Base-by-base conservation (phyloP, 2,113 vertebrate genomes). In the Eolophus roseicapilla region DNA sequence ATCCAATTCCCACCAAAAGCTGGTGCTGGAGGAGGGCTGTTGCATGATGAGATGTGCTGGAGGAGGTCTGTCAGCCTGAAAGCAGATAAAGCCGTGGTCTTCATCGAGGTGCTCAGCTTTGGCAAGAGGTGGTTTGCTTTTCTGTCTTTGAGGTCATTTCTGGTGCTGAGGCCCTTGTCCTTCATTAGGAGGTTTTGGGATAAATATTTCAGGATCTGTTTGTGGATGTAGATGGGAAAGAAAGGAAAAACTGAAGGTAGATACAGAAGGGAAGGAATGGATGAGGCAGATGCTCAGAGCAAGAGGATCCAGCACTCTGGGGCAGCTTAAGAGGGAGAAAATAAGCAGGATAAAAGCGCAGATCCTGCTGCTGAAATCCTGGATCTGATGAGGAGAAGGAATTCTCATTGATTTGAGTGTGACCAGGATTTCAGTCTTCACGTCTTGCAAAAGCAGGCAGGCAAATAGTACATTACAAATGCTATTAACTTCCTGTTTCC, bases 1-100 rank as follows among this genome's bases (percentile, higher is more conserved):
- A 13, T 13, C 39, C 28, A 13, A 2, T 3, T 5, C 13, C 49
- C n/a, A 5, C 24, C 16, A 6, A 17, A 21, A 49, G n/a, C 14
- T 3, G 2, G 18, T n/a, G 71, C 55, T 79, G 52, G 59, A 15
- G 16, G 37, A 47, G 59, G 43, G 53, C 64, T 64, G 31, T 7
- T 47, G 43, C 2, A 0, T 5, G 17, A 2, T 21, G 31, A 25
- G 49, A 4, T 35, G 52, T 24, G 25, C 47, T 39, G 0, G 3
- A 33, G 68, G 57, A 67, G 29, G 11, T 20, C 35, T 64, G 11
- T 52, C 46, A 20, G 12, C 10, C 50, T 57, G 18, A 52, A 31
- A 10, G 57, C 57, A 23, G 35, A 7, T 8, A 25, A 13, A 1
- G 0, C 19, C n/a, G 35, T 16, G 29, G 17, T 65, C 0, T 0